Evolutionary conservation across 2,888 invertebrate genomes (phyloP), one percentile per base, ranked within the genome.

Genomic region (Drosophila aldrichi): DNA sequence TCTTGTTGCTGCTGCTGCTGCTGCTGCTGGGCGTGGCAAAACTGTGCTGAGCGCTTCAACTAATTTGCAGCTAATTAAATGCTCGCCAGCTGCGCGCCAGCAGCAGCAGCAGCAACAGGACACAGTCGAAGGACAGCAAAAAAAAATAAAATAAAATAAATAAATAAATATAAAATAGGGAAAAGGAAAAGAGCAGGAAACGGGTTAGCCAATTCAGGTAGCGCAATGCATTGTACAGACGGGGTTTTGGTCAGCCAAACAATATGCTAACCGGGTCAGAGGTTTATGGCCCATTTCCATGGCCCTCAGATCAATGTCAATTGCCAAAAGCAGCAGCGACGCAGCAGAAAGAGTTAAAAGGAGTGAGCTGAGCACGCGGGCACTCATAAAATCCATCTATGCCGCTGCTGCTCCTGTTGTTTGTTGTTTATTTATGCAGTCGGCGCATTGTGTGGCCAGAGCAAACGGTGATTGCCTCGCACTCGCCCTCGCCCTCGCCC

Each of bases 361-460:
- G 80, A 82, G 80, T 80, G 82, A 80, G 72, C 44, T 54, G 22
- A 32, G 46, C 62, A 32, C 38, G 34, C 59, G 44, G 44, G 51
- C 48, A 70, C 55, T 77, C 77, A 65, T 80, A 63, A 80, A 77
- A 60, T 76, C 49, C 70, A 57, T 70, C 46, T 70, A 59, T 14
- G 5, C 14, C 16, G 36, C 38, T n/a, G 3, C 40, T 8, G 40
- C 40, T 40, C n/a, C 40, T n/a, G n/a, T 40, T 40, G 36, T 38
- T 79, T 75, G 36, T 67, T 74, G 81, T 75, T 90, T 86, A 81
- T 82, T 87, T 89, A 84, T 90, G 74, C 87, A 80, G 68, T 83
- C 74, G 66, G 81, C 75, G 77, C 77, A 88, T 86, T 88, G 85
- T 85, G 85, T 86, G 90, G 89, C 79, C 70, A 88, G 60, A 52